These are phyloP conservation scores for Chloroceryle inda DNA, from an alignment of 2,797 vertebrate genomes.

Conservation along the genomic window DNA sequence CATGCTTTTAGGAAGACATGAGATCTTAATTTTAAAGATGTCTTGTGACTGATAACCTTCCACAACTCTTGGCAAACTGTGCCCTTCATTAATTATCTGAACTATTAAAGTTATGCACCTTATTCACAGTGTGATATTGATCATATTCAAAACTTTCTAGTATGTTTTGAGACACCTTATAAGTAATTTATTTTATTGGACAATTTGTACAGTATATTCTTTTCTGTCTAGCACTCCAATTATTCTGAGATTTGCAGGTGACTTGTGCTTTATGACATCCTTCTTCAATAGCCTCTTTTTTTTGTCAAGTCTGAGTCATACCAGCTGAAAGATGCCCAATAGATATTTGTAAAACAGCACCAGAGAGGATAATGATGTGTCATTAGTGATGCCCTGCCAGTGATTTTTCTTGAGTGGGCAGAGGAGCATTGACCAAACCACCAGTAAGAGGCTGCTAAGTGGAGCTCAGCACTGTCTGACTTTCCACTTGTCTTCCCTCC, in stretches of 20 bases:
- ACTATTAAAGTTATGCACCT: neutral
- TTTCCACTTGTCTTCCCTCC: constrained; percentile 40
- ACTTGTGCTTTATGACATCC: neutral
- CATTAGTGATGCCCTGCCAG: neutral
- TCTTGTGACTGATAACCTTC: constrained; percentile 19
- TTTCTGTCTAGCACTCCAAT: neutral
- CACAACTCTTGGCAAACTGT: neutral
- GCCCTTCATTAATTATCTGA: neutral
- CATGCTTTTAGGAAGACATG: neutral
- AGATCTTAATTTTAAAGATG: constrained; percentile 19
- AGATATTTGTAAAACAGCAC: neutral
- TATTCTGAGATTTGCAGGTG: neutral
- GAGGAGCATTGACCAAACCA: constrained; percentile 40
- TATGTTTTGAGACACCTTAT: neutral
- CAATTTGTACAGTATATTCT: neutral
- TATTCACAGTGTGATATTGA: neutral
- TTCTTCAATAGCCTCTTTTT: neutral
- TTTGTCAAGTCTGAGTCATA: neutral
- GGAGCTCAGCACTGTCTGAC: constrained; percentile 32
- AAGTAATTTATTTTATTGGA: constrained; percentile 16
- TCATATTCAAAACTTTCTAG: neutral
- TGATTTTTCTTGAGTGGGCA: constrained; percentile 20
- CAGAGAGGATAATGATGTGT: neutral
- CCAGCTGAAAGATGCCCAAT: neutral
- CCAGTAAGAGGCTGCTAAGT: constrained; percentile 26